Percentiles rank a stretch among this genome's conserved stretches.
Evolutionary conservation across 2,797 vertebrate species (phyloP).

Genomic region (Notolabrus celidotus): DNA sequence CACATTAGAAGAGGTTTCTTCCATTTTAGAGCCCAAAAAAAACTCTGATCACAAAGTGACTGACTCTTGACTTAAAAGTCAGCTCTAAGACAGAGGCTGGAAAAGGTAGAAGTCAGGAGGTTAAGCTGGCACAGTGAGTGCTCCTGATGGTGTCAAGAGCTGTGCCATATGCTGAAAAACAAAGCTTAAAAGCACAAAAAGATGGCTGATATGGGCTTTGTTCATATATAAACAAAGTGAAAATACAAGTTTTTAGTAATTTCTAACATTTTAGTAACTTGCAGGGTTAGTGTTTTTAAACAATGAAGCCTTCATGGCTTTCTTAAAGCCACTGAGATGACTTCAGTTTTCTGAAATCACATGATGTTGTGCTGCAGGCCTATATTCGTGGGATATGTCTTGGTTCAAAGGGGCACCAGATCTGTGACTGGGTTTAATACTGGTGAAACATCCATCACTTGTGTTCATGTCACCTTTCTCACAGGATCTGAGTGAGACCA

Average conservation of each 20-base stretch:
- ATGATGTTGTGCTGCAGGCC: background rate
- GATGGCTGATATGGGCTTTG: constrained; percentile 19
- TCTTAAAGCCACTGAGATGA: background rate
- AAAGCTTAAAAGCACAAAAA: background rate
- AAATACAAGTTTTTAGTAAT: background rate
- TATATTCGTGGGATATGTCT: background rate
- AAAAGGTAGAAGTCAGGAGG: constrained; percentile 71
- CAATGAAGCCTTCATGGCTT: background rate
- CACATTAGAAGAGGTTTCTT: constrained; percentile 82
- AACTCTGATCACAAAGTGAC: constrained; percentile 65
- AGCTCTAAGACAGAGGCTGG: constrained; percentile 54
- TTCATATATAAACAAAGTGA: background rate
- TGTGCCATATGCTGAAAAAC: constrained; percentile 21
- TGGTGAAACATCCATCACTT: no score
- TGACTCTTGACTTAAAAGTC: constrained; percentile 77
- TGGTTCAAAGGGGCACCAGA: no score
- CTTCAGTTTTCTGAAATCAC: background rate
- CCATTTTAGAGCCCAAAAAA: constrained; percentile 70
- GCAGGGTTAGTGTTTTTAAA: background rate
- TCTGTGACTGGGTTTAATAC: no score
- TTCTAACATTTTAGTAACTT: background rate
- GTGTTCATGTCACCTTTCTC: background rate
- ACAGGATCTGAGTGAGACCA: background rate
- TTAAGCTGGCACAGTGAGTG: constrained; percentile 61
- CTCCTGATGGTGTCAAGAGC: constrained; percentile 50